These are phyloP conservation scores for Pogonocherus hispidulus DNA, from an alignment of 2,888 invertebrate genomes.

Conservation along the genomic window DNA sequence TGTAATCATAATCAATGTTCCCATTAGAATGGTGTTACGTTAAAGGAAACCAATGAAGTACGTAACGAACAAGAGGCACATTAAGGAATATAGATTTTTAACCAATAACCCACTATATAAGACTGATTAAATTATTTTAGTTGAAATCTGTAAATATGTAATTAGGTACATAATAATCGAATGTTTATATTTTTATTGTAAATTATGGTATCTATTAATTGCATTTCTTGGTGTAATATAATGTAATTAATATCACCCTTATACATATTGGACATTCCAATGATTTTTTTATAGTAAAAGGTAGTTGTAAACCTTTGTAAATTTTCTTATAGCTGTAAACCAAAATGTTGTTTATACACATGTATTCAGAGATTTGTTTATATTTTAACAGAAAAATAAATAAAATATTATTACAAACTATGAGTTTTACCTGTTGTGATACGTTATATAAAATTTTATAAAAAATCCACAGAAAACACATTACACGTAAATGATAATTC, in stretches of 20 bases:
- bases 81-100: slow-evolving; percentile 7
- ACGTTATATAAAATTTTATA: no score
- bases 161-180: slow-evolving; percentile 8
- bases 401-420: neutral
- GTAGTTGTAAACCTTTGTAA: slow-evolving; percentile 12
- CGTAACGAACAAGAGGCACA: neutral
- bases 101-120: slow-evolving; percentile 12
- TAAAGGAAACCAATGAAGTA: neutral
- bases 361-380: neutral
- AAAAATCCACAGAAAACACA: no score
- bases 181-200: slow-evolving; percentile 17
- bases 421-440: no score
- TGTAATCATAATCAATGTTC: slow-evolving; percentile 18
- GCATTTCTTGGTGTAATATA: slow-evolving; percentile 18
- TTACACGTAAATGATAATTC: no score
- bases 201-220: slow-evolving; percentile 22
- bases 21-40: slow-evolving; percentile 18
- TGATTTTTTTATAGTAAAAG: slow-evolving; percentile 21
- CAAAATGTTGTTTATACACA: slow-evolving; percentile 29
- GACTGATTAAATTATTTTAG: slow-evolving; percentile 22
- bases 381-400: neutral
- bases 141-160: slow-evolving; percentile 25
- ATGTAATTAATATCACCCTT: slow-evolving; percentile 23
- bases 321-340: slow-evolving; percentile 35
- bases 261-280: slow-evolving; percentile 33